Evolutionary conservation across 2,113 vertebrate genomes (phyloP), one percentile per base, ranked within the genome.

Genomic region (Crotalus viridis): DNA sequence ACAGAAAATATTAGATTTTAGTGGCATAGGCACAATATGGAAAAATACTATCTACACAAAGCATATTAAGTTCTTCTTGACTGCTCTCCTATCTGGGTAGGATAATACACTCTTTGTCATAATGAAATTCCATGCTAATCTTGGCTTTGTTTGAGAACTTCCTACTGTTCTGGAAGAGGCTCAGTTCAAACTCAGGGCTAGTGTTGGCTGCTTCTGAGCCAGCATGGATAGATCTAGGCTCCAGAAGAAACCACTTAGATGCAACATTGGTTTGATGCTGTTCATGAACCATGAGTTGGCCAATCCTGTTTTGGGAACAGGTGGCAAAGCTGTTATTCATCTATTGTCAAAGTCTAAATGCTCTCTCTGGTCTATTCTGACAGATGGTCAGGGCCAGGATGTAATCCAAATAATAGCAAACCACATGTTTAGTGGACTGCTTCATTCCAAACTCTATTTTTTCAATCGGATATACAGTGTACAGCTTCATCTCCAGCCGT

Each of bases 331-430:
- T 87, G 90, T 26, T 43, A 52, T 5, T 56, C 33, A 69, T 89
- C 26, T 43, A 57, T 92, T 92, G 56, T 92, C 64, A 89, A 85
- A 57, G 85, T 57, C 59, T 87, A 52, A 64, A 88, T 52, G 10
- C 10, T 39, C 15, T 81, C 26, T 19, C 39, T 26, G 39, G 48
- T 57, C 88, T 5, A 61, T 52, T 85, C 28, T 24, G 33, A 12
- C 39, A 85, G 69, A 24, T 33, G 64, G 88, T 93, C 64, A 85
- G 22, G 85, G 8, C 24, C 26, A 89, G 56, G 10, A 56, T 43
- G 51, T 85, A 28, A 55, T 61, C 12, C 28, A 59, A 55, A 10
- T 48, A 57, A 39, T 4, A 51, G 87, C 4, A 46, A 85, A 57
- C 19, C 56, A 87, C 39, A 85, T 8, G 26, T n/a, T 21, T 85